phyloP scores from a whole-genome alignment of 2,888 invertebrate species.

The Priocnemis perturbator region DNA sequence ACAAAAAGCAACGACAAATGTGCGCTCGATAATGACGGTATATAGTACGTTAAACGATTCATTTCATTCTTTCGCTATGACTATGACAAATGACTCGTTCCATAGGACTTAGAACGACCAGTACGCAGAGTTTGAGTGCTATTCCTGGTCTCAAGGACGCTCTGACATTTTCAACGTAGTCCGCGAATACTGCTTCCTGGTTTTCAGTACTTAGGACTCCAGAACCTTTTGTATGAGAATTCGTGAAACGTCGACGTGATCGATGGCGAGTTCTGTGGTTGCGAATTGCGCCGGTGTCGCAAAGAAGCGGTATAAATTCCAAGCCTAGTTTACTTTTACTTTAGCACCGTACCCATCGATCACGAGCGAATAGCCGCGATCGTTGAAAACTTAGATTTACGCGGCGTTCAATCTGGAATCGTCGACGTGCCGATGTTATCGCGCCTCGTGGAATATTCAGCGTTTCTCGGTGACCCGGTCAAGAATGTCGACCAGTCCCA shows the following conservation, averaged over 20 bases:
- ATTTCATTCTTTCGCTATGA: constrained; percentile 40
- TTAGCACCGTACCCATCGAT: no score
- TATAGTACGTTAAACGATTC: constrained; percentile 30
- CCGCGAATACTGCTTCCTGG: constrained; percentile 34
- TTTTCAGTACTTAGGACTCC: constrained; percentile 16
- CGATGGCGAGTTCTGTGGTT: neutral
- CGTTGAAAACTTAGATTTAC: neutral
- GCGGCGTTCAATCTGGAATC: neutral
- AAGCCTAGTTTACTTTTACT: no score
- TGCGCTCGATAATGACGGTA: constrained; percentile 22
- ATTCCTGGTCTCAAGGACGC: constrained; percentile 45
- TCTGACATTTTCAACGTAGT: constrained; percentile 20
- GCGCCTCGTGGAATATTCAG: neutral
- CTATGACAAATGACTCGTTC: constrained; percentile 46
- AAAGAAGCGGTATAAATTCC: neutral
- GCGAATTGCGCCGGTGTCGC: constrained; percentile 18
- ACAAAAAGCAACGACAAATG: constrained; percentile 19
- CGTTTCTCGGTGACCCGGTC: constrained; percentile 33
- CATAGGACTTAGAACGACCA: constrained; percentile 26
- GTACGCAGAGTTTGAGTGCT: constrained; percentile 9
- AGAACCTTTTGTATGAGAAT: constrained; percentile 2
- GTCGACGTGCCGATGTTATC: constrained; percentile 15
- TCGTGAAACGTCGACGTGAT: neutral
- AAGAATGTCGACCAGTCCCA: constrained; percentile 38
- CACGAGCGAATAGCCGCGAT: no score